Conservation (phyloP, 2,797 vertebrate genomes). For the Poeciliopsis gracilis region DNA sequence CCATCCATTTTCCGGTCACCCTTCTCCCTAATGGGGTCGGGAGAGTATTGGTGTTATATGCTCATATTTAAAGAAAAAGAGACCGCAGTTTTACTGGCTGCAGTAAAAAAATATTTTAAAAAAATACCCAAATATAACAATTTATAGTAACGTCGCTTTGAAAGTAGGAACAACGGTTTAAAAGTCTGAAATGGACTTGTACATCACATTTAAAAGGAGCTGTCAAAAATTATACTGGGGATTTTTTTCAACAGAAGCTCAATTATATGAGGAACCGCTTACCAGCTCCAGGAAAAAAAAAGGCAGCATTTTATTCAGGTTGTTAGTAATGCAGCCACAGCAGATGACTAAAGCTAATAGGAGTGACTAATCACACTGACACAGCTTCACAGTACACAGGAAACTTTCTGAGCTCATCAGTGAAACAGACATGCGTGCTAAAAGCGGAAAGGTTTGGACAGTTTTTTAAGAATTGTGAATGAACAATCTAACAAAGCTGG, state of each 20-base stretch:
- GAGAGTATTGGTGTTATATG: neutral
- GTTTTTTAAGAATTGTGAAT: neutral
- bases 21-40: no score
- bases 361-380: constrained; percentile 7
- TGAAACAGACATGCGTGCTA: constrained; percentile 13
- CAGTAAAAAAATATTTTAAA: neutral
- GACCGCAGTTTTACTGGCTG: neutral
- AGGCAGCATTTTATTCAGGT: constrained; percentile 12
- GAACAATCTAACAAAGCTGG: neutral
- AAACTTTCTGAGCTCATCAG: neutral
- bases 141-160: neutral
- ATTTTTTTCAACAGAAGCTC: neutral
- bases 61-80: neutral
- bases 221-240: neutral
- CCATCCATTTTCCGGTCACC: no score
- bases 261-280: neutral
- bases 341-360: constrained; percentile 5
- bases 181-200: neutral
- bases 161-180: neutral
- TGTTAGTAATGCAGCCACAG: constrained; percentile 3
- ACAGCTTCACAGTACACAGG: constrained; percentile 1
- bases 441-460: neutral
- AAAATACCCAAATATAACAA: neutral
- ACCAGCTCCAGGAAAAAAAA: neutral
- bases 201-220: neutral